A percentile compares a stretch with the other conserved stretches of the same genome.
Evolutionary conservation across 2,888 invertebrate species (phyloP).

Genomic region (Drosophila colorata): DNA sequence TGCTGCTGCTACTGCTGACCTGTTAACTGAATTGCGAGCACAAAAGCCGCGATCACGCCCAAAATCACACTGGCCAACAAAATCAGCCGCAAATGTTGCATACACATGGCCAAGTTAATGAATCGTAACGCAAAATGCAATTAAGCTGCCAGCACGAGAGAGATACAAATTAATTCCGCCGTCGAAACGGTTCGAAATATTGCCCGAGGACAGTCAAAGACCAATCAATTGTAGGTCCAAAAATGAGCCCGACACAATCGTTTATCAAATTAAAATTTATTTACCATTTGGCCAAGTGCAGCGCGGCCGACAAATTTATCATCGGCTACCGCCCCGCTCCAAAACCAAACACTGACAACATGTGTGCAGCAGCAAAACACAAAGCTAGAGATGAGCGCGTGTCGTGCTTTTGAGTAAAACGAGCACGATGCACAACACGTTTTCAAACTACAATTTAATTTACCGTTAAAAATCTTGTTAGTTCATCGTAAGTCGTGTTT

Average conservation of each 20-base stretch:
- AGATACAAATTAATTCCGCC: slow-evolving; percentile 61
- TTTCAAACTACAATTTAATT: not conserved
- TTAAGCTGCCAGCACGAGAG: slow-evolving; percentile 29
- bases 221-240: slow-evolving; percentile 56
- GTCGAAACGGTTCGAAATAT: slow-evolving; percentile 17
- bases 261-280: slow-evolving; percentile 77
- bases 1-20: slow-evolving; percentile 26
- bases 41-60: slow-evolving; percentile 26
- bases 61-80: slow-evolving; percentile 16
- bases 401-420: not conserved
- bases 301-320: slow-evolving; percentile 56
- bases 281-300: slow-evolving; percentile 44
- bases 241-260: slow-evolving; percentile 56
- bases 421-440: not conserved
- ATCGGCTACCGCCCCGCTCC: slow-evolving; percentile 8
- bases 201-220: slow-evolving; percentile 1
- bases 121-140: slow-evolving; percentile 43
- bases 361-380: slow-evolving; percentile 14
- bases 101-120: slow-evolving; percentile 43
- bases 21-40: slow-evolving; percentile 53
- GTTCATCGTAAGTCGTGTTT: not conserved
- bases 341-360: slow-evolving; percentile 28
- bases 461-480: too few relatives aligned
- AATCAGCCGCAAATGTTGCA: slow-evolving; percentile 9
- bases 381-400: slow-evolving; percentile 7